phyloP scores from a whole-genome alignment of 1,140 invertebrate species.

The Caenorhabditis brenneri region DNA sequence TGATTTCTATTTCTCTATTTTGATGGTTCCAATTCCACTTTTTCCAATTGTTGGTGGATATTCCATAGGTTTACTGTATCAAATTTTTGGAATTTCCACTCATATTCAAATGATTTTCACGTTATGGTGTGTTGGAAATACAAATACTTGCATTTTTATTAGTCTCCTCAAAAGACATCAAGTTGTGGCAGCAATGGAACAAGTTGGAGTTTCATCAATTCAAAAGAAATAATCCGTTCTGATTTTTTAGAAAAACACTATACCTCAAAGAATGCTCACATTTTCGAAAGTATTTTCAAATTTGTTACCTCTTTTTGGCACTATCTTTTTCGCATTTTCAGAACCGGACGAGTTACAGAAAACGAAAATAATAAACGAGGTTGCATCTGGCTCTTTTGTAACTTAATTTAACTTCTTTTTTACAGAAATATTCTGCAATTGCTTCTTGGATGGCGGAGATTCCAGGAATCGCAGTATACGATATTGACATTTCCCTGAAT shows the following conservation, averaged over 20 bases:
- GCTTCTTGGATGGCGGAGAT: background rate
- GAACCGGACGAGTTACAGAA: background rate
- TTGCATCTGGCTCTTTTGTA: background rate
- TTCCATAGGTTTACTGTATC: background rate
- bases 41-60: background rate
- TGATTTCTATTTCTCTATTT: background rate
- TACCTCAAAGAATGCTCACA: background rate
- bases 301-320: background rate
- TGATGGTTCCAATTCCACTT: background rate
- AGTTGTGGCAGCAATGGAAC: background rate
- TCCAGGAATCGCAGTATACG: background rate
- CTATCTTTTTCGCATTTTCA: background rate
- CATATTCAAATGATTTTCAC: conserved; percentile 12
- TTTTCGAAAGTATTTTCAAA: background rate
- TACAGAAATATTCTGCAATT: background rate
- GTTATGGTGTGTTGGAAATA: background rate
- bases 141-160: conserved; percentile 17
- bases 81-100: background rate
- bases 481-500: background rate
- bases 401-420: background rate
- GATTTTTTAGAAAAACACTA: background rate
- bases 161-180: conserved; percentile 9
- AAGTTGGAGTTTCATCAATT: background rate
- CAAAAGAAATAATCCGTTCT: background rate
- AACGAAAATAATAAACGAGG: background rate